Conservation (phyloP, 2,888 invertebrate species). For the Xanthostigma xanthostigma region DNA sequence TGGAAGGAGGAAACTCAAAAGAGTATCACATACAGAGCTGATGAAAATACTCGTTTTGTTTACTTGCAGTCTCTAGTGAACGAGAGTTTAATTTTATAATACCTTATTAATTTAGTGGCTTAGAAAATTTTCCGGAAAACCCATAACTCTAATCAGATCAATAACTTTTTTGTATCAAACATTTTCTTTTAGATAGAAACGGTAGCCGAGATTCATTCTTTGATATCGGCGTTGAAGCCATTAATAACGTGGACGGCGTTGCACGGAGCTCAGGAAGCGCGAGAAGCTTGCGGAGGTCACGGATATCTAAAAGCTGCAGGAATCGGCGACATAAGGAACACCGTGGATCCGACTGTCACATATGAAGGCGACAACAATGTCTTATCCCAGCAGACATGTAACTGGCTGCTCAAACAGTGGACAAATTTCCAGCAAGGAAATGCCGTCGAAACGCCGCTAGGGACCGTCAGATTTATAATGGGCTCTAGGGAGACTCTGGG, state of each 20-base stretch:
- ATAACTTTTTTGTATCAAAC: background rate
- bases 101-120: too few relatives aligned
- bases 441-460: slow-evolving; percentile 48
- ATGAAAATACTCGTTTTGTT: too few relatives aligned
- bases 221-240: slow-evolving; percentile 51
- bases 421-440: slow-evolving; percentile 29
- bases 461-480: slow-evolving; percentile 52
- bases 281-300: slow-evolving; percentile 82
- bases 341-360: slow-evolving; percentile 81
- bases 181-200: slow-evolving; percentile 37
- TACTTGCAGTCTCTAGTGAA: too few relatives aligned
- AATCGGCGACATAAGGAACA: slow-evolving; percentile 68
- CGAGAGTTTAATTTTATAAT: too few relatives aligned
- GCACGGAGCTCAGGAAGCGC: slow-evolving; percentile 62
- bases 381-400: slow-evolving; percentile 75
- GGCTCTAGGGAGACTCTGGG: slow-evolving; percentile 32
- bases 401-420: slow-evolving; percentile 67
- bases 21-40: too few relatives aligned
- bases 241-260: slow-evolving; percentile 62
- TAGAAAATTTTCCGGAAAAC: too few relatives aligned
- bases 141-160: background rate
- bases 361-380: slow-evolving; percentile 94
- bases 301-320: slow-evolving; percentile 71
- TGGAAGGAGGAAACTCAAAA: too few relatives aligned
- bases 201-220: slow-evolving; percentile 54